Conservation (phyloP, 2,797 vertebrate species). For the Carapus acus region DNA sequence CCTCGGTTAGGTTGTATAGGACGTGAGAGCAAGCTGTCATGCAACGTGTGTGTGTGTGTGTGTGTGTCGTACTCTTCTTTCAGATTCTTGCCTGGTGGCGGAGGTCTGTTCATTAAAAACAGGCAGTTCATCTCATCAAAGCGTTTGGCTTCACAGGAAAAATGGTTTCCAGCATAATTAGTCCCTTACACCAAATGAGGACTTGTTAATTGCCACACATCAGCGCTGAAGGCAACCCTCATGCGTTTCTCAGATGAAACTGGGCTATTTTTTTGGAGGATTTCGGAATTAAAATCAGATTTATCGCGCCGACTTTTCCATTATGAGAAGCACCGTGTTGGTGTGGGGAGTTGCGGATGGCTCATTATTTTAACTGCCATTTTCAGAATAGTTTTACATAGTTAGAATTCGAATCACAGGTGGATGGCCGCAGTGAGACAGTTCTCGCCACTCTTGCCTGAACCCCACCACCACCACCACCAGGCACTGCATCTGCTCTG, state of each 20-base stretch:
- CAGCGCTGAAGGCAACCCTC: constrained; percentile 8
- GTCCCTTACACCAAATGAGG: constrained; percentile 16
- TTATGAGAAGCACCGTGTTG: neutral
- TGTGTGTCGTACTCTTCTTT: constrained; percentile 29
- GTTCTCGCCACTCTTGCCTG: constrained; percentile 1
- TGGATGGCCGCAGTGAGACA: constrained; percentile 9
- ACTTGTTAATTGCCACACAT: constrained; percentile 25
- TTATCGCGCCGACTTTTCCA: constrained; percentile 24
- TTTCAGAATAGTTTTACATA: constrained; percentile 10
- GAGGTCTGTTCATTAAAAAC: constrained; percentile 34
- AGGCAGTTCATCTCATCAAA: constrained; percentile 19
- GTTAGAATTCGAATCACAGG: constrained; percentile 29
- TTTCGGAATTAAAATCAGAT: constrained; percentile 21
- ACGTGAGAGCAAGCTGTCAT: constrained; percentile 12
- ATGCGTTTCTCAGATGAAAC: constrained; percentile 19
- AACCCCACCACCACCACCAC: neutral
- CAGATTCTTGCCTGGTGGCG: constrained; percentile 22
- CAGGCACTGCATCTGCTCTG: constrained; percentile 16
- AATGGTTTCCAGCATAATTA: constrained; percentile 17
- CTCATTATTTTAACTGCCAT: constrained; percentile 17
- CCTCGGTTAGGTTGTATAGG: neutral
- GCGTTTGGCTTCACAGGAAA: constrained; percentile 10
- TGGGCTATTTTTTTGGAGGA: constrained; percentile 1
- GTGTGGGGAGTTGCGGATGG: constrained; percentile 3
- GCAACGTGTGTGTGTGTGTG: neutral